phyloP scores from a whole-genome alignment of 2,888 invertebrate species.

The Callinectes sapidus region DNA sequence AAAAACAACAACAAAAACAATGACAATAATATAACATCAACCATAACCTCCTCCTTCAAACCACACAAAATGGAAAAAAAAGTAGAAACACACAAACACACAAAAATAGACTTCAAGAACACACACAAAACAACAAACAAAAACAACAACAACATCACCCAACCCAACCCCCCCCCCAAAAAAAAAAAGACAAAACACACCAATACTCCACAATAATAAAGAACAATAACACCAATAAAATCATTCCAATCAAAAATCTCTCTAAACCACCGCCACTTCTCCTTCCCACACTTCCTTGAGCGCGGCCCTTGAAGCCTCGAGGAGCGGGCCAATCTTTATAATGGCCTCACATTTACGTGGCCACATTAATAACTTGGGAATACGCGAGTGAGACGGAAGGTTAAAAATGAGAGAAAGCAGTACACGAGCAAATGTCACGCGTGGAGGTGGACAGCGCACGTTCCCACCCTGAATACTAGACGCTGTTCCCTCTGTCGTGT shows the following conservation, averaged over 20 bases:
- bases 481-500: neutral
- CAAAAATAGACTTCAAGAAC: too few relatives aligned
- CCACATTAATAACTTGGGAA: constrained; percentile 47
- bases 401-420: constrained; percentile 47
- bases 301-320: neutral
- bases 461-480: constrained; percentile 23
- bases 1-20: too few relatives aligned
- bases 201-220: neutral
- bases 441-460: neutral
- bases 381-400: constrained; percentile 14
- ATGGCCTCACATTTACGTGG: constrained; percentile 46
- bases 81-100: too few relatives aligned
- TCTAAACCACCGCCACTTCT: neutral
- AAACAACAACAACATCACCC: too few relatives aligned
- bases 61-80: too few relatives aligned
- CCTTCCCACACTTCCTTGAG: neutral
- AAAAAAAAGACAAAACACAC: too few relatives aligned
- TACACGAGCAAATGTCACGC: constrained; percentile 41
- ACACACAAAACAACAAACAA: too few relatives aligned
- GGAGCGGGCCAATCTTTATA: constrained; percentile 27
- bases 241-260: neutral
- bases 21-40: too few relatives aligned
- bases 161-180: too few relatives aligned
- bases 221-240: neutral
- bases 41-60: too few relatives aligned